Percentiles rank a stretch among this genome's conserved stretches.
Evolutionary conservation across 2,888 invertebrate species (phyloP).

Genomic region (Ornithoptera alexandrae): DNA sequence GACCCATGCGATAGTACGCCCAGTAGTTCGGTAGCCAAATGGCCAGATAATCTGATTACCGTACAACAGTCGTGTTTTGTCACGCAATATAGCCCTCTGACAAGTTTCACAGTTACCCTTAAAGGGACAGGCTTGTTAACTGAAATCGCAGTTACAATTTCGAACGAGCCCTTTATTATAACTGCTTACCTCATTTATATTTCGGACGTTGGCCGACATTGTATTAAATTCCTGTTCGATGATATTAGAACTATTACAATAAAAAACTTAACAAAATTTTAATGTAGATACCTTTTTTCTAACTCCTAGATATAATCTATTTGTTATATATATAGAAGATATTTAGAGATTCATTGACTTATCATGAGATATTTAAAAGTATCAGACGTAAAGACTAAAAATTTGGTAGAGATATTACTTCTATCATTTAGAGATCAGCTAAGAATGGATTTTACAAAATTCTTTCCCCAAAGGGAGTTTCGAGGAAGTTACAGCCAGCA

Average conservation of each 20-base stretch:
- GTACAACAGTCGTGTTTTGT: conserved; percentile 56
- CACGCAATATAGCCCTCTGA: conserved; percentile 61
- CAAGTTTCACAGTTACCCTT: conserved; percentile 34
- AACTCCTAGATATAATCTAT: background rate
- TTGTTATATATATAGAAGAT: too few relatives aligned
- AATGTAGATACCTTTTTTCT: background rate
- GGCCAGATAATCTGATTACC: conserved; percentile 62
- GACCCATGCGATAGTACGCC: conserved; percentile 48
- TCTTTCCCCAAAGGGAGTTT: too few relatives aligned
- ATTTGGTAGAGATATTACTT: too few relatives aligned
- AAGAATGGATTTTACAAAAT: too few relatives aligned
- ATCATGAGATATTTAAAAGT: too few relatives aligned
- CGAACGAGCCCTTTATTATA: conserved; percentile 33
- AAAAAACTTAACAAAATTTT: background rate
- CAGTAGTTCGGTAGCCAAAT: conserved; percentile 44
- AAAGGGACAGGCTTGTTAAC: conserved; percentile 36
- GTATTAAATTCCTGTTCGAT: background rate
- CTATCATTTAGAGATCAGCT: too few relatives aligned
- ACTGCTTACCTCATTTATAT: conserved; percentile 27
- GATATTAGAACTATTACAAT: background rate
- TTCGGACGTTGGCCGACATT: background rate
- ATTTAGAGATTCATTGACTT: too few relatives aligned
- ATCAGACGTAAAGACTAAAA: too few relatives aligned
- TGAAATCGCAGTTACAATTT: conserved; percentile 35
- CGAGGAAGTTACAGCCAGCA: too few relatives aligned